These are phyloP conservation scores for Coleophora deauratella DNA, from an alignment of 2,888 invertebrate genomes.

Conservation along the genomic window DNA sequence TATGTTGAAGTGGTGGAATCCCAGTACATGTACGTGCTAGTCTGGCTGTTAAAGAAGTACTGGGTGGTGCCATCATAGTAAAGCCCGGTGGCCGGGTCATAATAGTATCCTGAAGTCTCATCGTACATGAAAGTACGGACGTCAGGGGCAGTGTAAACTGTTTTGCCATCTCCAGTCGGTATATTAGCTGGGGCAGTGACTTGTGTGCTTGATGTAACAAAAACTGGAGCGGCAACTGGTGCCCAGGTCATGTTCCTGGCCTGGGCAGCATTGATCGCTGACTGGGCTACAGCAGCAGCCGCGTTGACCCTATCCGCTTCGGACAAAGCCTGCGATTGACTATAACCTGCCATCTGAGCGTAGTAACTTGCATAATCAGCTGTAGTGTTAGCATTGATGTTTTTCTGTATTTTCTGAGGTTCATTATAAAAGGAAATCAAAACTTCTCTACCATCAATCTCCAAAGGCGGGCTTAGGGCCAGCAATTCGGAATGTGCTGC, in stretches of 20 bases:
- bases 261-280: constrained; percentile 79
- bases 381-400: constrained; percentile 10
- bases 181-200: constrained; percentile 53
- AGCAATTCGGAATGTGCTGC: constrained; percentile 52
- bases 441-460: constrained; percentile 78
- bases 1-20: constrained; percentile 83
- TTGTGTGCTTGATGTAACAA: constrained; percentile 53
- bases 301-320: constrained; percentile 85
- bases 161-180: constrained; percentile 78
- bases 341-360: constrained; percentile 54
- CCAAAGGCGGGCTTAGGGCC: constrained; percentile 42
- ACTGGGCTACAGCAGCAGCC: constrained; percentile 91
- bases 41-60: constrained; percentile 96
- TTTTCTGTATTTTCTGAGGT: constrained; percentile 33
- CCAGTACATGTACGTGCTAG: constrained; percentile 96
- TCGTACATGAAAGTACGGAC: constrained; percentile 94
- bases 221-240: constrained; percentile 67
- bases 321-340: constrained; percentile 79
- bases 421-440: constrained; percentile 59
- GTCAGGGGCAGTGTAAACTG: constrained; percentile 86
- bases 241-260: constrained; percentile 66
- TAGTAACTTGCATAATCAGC: constrained; percentile 52
- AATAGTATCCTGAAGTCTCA: constrained; percentile 96
- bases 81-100: constrained; percentile 92
- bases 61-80: constrained; percentile 97